Evolutionary conservation across 2,888 invertebrate species (phyloP), one percentile per base, ranked within the genome.

Genomic region (Apotomis turbidana): DNA sequence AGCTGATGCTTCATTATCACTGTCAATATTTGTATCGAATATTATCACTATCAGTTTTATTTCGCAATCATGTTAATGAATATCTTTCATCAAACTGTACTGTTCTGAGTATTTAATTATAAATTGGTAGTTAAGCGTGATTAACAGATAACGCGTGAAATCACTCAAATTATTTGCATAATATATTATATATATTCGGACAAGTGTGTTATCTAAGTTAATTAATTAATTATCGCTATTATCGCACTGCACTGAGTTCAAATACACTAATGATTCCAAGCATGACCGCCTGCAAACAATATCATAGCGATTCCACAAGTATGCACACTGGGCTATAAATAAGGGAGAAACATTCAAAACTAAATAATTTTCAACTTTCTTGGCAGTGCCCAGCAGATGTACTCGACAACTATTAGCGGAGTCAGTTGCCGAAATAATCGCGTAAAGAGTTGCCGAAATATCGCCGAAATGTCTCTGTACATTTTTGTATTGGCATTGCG

Each of bases 311-410:
- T 12, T 36, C 12, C 12, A 55, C 8, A 49, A 49, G 9, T 10
- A 15, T 52, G 55, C 44, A 66, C 66, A 64, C 15, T 64, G 54
- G 13, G 66, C 46, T 3, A 57, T 57, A 57, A 57, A 66, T 46
- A 66, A 27, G 41, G 46, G 57, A 6, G 44, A 57, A 57, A 46
- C 66, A 27, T 55, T 66, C 66, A 59, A 59, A 58, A 67, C 49
- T 13, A 68, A 68, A 68, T 60, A 68, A 60, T 68, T 68, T 44
- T 27, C 60, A 68, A 68, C 41, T 72, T 72, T 72, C 62, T 72
- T 72, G 62, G 72, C 58, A 68, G 52, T 36, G 27, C 8, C 36
- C 58, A 46, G 58, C 62, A 72, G 72, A 68, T 55, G 67, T 71
- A 63, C 68, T 63, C 71, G 41, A 58, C 46, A 60, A 54, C 62